A percentile compares a stretch with the other conserved stretches of the same genome.
phyloP scores from a whole-genome alignment of 2,113 vertebrate species.

The Plestiodon gilberti region DNA sequence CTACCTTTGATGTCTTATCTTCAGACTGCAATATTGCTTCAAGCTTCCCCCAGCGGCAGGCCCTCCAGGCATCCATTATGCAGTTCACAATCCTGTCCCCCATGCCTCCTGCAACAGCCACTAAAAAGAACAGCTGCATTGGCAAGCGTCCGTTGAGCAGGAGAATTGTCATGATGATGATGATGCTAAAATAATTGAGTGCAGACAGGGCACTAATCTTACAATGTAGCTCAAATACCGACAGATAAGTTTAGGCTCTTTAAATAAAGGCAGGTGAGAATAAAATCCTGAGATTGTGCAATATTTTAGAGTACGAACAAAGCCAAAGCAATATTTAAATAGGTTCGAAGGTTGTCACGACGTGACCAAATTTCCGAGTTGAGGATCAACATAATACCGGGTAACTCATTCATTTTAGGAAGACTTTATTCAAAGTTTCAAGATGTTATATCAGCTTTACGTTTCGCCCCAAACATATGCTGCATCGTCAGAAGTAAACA shows the following conservation, averaged over 20 bases:
- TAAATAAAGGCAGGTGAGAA: background rate
- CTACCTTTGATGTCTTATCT: slow-evolving; percentile 4
- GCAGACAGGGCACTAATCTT: slow-evolving; percentile 54
- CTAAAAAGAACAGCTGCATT: background rate
- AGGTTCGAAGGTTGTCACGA: too few species aligned
- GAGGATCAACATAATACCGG: too few species aligned
- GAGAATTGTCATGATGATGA: background rate
- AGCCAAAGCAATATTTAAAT: slow-evolving; percentile 38
- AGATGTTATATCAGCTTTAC: too few species aligned
- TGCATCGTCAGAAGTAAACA: too few species aligned
- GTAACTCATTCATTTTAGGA: too few species aligned
- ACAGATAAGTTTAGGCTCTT: slow-evolving; percentile 29
- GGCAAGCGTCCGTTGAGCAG: slow-evolving; percentile 38
- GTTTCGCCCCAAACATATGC: too few species aligned
- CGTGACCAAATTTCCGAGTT: too few species aligned
- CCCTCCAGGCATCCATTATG: background rate
- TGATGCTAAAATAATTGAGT: slow-evolving; percentile 52
- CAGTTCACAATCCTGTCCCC: slow-evolving; percentile 22
- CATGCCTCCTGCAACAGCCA: slow-evolving; percentile 8
- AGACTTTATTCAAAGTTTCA: too few species aligned
- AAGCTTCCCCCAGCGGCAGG: background rate
- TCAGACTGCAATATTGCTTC: background rate
- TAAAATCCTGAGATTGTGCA: slow-evolving; percentile 53
- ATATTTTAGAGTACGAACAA: slow-evolving; percentile 28
- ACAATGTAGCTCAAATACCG: slow-evolving; percentile 46